These are phyloP conservation scores for Perdita meconis DNA, from an alignment of 2,888 invertebrate genomes.

Conservation along the genomic window DNA sequence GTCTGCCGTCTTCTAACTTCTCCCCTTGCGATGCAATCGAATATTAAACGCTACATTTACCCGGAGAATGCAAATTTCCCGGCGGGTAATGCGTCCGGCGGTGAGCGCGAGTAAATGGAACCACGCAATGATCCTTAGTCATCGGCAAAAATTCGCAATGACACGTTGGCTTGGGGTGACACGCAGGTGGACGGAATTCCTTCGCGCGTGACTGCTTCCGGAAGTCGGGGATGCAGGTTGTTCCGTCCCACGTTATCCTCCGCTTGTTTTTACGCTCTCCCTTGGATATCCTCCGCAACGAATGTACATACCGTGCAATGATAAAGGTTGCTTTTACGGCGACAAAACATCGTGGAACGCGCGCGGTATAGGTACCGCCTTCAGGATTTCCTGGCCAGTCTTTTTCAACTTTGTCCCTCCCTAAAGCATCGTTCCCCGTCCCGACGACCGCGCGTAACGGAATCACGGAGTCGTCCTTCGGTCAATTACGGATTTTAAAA, in stretches of 20 bases:
- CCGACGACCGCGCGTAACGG: slow-evolving; percentile 3
- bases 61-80: slow-evolving; percentile 5
- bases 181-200: slow-evolving; percentile 42
- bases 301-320: slow-evolving; percentile 66
- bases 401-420: not conserved
- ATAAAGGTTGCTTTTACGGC: slow-evolving; percentile 68
- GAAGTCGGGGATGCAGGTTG: slow-evolving; percentile 40
- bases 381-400: slow-evolving; percentile 8
- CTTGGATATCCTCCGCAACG: slow-evolving; percentile 39
- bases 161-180: slow-evolving; percentile 39
- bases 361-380: not conserved
- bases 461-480: not conserved
- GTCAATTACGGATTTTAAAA: not conserved
- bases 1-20: not conserved
- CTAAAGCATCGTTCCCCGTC: not conserved
- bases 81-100: not conserved
- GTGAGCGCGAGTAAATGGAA: slow-evolving; percentile 10
- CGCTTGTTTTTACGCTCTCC: slow-evolving; percentile 64
- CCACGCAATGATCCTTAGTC: slow-evolving; percentile 6
- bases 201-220: slow-evolving; percentile 47
- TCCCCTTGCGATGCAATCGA: not conserved
- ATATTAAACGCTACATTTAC: slow-evolving; percentile 16
- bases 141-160: slow-evolving; percentile 41
- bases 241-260: slow-evolving; percentile 31
- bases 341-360: slow-evolving; percentile 62